phyloP scores from a whole-genome alignment of 2,888 invertebrate species.

The Leucoma salicis region DNA sequence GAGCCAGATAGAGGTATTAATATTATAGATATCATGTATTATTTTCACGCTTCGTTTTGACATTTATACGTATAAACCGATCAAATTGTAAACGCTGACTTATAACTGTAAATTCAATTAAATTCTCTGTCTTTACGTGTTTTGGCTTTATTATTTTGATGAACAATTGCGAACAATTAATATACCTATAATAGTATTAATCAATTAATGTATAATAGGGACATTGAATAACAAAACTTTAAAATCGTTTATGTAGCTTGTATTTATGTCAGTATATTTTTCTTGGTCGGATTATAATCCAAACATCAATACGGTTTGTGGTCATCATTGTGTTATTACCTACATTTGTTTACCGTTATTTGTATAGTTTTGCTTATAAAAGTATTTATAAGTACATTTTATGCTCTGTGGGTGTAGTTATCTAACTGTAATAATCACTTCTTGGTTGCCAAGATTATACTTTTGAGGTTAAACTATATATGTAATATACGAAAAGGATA shows the following conservation, averaged over 20 bases:
- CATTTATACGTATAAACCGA: conserved; percentile 45
- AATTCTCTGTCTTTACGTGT: background rate
- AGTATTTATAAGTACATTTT: background rate
- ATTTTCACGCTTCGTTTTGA: conserved; percentile 33
- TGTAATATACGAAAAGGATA: no score
- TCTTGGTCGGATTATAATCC: conserved; percentile 47
- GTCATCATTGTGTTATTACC: no score
- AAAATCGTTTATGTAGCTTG: conserved; percentile 1
- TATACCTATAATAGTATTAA: background rate
- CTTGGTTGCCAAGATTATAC: no score
- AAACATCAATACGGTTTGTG: conserved; percentile 56
- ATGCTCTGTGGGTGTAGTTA: background rate
- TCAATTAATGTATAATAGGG: background rate
- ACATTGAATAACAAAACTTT: background rate
- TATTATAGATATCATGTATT: conserved; percentile 24
- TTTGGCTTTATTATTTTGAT: background rate
- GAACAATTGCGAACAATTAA: background rate
- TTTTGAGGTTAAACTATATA: no score
- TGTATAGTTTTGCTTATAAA: no score
- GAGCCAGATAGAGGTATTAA: conserved; percentile 47
- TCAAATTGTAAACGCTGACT: conserved; percentile 33
- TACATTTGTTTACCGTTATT: background rate
- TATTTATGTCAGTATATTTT: conserved; percentile 8
- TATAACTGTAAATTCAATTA: conserved; percentile 17
- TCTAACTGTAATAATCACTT: no score